Evolutionary conservation across 1,140 invertebrate genomes (phyloP).

Genomic region (Philopotamus ludificatus): DNA sequence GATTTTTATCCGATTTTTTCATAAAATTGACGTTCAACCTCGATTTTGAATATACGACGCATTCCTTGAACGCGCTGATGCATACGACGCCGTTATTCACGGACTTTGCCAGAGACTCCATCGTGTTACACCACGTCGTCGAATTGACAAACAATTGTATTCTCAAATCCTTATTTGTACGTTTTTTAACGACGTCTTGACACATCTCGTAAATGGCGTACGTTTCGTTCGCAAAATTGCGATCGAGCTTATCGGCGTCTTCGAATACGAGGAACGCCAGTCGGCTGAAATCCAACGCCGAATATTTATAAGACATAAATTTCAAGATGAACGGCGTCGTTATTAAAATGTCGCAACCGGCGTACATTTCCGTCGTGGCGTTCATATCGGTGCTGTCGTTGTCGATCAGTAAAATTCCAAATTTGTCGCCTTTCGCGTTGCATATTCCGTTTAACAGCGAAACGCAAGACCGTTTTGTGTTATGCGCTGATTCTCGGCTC

Average conservation of each 20-base stretch:
- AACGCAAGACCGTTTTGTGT: background rate
- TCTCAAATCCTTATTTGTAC: background rate
- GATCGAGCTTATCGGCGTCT: background rate
- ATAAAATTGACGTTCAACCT: background rate
- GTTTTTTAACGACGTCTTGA: background rate
- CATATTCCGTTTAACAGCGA: no score
- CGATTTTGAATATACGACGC: background rate
- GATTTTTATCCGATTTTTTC: background rate
- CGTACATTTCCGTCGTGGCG: background rate
- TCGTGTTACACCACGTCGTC: background rate
- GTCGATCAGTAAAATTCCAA: no score
- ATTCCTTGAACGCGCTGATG: slow-evolving; percentile 10
- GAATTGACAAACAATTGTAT: background rate
- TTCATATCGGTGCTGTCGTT: background rate
- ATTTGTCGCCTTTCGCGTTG: no score
- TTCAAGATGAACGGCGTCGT: background rate
- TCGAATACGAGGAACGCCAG: background rate
- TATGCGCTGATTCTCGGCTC: background rate
- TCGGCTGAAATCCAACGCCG: background rate
- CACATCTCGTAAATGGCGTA: background rate
- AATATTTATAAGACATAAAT: no score
- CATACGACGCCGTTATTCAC: background rate
- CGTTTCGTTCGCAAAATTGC: background rate
- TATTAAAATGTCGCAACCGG: slow-evolving; percentile 8
- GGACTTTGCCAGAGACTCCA: background rate